Evolutionary conservation across 1,140 invertebrate species (phyloP).

Genomic region (Drosophila lacertosa): DNA sequence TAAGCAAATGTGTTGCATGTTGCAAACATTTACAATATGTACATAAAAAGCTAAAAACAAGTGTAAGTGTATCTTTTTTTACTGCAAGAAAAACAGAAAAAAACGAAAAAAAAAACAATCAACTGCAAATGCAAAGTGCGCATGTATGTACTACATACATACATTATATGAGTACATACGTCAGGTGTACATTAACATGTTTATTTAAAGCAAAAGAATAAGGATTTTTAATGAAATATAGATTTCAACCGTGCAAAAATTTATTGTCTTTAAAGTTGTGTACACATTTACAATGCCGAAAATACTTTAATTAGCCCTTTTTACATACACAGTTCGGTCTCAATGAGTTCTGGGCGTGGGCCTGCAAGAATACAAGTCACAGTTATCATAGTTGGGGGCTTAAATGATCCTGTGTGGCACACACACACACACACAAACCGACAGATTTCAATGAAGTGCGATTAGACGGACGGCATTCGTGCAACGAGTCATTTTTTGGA

Average conservation of each 20-base stretch:
- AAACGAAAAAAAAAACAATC: neutral
- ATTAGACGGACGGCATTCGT: neutral
- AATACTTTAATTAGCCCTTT: neutral
- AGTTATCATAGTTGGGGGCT: neutral
- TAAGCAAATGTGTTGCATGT: neutral
- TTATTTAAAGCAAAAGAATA: neutral
- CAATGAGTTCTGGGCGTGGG: neutral
- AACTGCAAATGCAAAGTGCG: conserved; percentile 3
- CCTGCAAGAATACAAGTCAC: neutral
- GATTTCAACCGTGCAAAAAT: neutral
- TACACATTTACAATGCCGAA: neutral
- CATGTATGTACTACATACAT: conserved; percentile 4
- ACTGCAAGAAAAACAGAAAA: neutral
- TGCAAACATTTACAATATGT: neutral
- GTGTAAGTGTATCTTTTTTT: conserved; percentile 2
- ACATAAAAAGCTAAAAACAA: neutral
- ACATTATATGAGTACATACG: conserved; percentile 1
- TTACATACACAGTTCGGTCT: neutral
- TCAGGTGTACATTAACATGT: neutral
- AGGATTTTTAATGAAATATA: neutral
- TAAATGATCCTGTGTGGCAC: neutral
- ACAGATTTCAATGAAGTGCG: neutral
- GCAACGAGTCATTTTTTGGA: neutral
- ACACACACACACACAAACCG: neutral
- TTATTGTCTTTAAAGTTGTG: neutral